Base-by-base conservation (phyloP, 2,888 invertebrate genomes). In the Stenichneumon culpator region DNA sequence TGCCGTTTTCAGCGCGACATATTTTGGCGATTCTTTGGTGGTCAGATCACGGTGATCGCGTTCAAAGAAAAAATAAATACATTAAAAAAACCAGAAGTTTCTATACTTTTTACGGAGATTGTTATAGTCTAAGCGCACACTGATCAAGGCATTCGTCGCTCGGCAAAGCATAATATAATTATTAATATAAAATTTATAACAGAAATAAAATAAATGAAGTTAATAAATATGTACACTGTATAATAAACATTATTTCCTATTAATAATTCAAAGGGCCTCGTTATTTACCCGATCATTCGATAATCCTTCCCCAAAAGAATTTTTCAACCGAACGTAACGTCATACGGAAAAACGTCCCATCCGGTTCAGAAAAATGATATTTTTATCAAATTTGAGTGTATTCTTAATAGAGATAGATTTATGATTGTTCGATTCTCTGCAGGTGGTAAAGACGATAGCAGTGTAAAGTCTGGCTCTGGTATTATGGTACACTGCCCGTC, bases 161-260 rank as follows among this genome's bases (percentile, higher is more conserved):
- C 93, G 93, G 93, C 93, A 93, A 93, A 92, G 90, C 92, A 93
- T 93, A 93, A 93, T 92, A 93, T 92, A 93, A 93, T 93, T 93
- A 93, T 93, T 93, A 93, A 93, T 93, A 93, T 93, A 93, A 93
- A 93, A 93, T 93, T 93, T 93, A 93, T 93, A 93, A 93, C 93
- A 93, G 92, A 93, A 93, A 93, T 93, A 93, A 93, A 93, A 93
- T 93, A 92, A 93, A 93, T 93, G 93, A 93, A 93, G 93, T 93
- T 93, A 93, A 93, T 93, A 93, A 93, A 93, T 93, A 93, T 93
- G 93, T 93, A 93, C 93, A 93, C 93, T 93, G 93, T 93, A 93
- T 93, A 93, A 93, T 93, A 93, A 93, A 93, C 93, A 93, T 93
- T 93, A 93, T 93, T 93, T 93, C 93, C 93, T 93, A 93, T 93